Percentiles rank a stretch among this genome's conserved stretches.
phyloP scores from a whole-genome alignment of 2,888 invertebrate species.

The Pristionchus entomophagus region DNA sequence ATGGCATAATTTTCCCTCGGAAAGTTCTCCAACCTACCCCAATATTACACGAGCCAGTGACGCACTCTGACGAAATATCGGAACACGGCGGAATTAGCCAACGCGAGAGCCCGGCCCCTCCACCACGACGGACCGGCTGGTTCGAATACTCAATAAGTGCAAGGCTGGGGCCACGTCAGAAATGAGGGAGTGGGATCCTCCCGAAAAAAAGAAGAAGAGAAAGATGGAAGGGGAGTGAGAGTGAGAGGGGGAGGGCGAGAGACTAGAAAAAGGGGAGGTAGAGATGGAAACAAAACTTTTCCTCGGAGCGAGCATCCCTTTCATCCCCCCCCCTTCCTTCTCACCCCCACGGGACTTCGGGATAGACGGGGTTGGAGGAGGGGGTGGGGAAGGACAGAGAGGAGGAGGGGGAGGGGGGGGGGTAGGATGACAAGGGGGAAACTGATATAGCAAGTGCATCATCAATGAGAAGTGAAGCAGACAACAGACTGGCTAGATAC shows the following conservation, averaged over 20 bases:
- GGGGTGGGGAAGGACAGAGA: not conserved
- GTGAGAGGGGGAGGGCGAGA: not conserved
- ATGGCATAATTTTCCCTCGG: too few relatives aligned
- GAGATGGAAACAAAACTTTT: slow-evolving; percentile 1
- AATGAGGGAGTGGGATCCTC: too few relatives aligned
- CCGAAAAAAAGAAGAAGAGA: too few relatives aligned
- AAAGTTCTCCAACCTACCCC: too few relatives aligned
- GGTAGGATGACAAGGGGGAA: not conserved
- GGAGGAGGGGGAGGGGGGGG: not conserved
- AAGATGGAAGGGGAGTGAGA: too few relatives aligned
- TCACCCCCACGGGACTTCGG: slow-evolving; percentile 29
- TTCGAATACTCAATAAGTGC: too few relatives aligned
- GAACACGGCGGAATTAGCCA: too few relatives aligned
- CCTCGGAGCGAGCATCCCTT: not conserved
- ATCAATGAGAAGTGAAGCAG: not conserved
- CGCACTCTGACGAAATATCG: too few relatives aligned
- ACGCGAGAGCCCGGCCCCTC: too few relatives aligned
- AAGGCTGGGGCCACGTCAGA: too few relatives aligned
- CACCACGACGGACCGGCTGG: too few relatives aligned
- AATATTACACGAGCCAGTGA: too few relatives aligned
- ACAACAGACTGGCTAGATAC: not conserved
- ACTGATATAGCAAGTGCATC: slow-evolving; percentile 16
- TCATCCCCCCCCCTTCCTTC: not conserved
- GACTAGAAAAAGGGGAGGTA: not conserved
- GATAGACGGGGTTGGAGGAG: not conserved